Conservation (phyloP, 1,140 invertebrate species). For the Polypedilum vanderplanki region DNA sequence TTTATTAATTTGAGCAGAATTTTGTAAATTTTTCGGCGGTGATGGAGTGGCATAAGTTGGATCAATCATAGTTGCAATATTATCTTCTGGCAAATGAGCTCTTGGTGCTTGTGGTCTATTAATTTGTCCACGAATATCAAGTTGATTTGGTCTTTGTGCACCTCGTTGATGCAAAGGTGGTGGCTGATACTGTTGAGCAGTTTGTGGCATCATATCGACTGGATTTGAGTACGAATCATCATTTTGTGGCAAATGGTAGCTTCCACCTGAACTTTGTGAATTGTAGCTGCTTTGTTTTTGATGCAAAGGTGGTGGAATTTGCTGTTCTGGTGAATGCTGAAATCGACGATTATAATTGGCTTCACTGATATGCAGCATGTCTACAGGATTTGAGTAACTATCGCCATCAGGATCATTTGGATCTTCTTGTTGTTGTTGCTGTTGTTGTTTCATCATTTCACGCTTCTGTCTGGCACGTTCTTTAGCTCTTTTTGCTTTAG, state of each 20-base stretch:
- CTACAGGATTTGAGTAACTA: conserved; percentile 41
- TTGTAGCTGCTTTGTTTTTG: conserved; percentile 29
- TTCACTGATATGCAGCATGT: conserved; percentile 37
- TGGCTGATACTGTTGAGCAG: neutral
- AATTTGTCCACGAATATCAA: conserved; percentile 26
- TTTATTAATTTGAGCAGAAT: conserved; percentile 40
- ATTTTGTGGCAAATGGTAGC: conserved; percentile 34
- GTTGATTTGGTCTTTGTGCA: conserved; percentile 38
- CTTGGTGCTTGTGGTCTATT: conserved; percentile 28
- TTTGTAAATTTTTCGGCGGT: neutral
- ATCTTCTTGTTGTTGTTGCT: conserved; percentile 39
- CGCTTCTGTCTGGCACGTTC: conserved; percentile 59
- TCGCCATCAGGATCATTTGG: conserved; percentile 41
- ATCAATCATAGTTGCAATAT: conserved; percentile 46
- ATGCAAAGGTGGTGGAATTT: conserved; percentile 26
- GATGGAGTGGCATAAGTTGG: conserved; percentile 39
- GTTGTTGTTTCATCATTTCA: conserved; percentile 43
- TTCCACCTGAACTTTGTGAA: neutral
- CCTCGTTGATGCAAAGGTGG: conserved; percentile 38
- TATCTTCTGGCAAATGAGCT: conserved; percentile 39
- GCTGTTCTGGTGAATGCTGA: conserved; percentile 37
- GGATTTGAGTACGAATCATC: conserved; percentile 44
- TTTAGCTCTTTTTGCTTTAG: conserved; percentile 58
- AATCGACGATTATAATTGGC: conserved; percentile 36
- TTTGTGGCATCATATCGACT: conserved; percentile 37